Conservation (phyloP, 2,888 invertebrate genomes). For the Hypselothyrea guttata region DNA sequence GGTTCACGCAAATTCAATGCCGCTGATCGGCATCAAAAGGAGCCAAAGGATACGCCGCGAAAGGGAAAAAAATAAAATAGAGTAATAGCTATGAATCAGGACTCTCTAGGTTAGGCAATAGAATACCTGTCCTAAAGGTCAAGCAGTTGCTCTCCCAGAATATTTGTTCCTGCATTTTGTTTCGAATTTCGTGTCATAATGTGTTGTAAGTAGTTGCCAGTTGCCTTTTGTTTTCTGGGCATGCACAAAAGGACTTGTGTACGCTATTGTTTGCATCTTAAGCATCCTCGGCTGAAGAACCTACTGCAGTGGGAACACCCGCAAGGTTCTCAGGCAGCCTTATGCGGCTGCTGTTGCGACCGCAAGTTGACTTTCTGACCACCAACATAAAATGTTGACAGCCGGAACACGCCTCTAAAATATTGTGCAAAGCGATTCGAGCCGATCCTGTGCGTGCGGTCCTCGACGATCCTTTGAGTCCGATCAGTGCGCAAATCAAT, state of each 20-base stretch:
- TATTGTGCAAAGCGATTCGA: constrained; percentile 68
- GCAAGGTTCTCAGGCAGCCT: constrained; percentile 62
- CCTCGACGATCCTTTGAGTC: constrained; percentile 25
- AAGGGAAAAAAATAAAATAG: constrained; percentile 57
- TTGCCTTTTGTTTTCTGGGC: constrained; percentile 46
- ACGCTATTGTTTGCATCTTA: constrained; percentile 55
- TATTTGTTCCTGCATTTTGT: constrained; percentile 25
- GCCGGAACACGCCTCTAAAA: constrained; percentile 82
- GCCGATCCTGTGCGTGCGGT: constrained; percentile 60
- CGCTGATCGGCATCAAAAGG: constrained; percentile 60
- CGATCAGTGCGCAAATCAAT: constrained; percentile 62
- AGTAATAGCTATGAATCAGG: constrained; percentile 75
- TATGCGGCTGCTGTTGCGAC: constrained; percentile 54
- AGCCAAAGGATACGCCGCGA: constrained; percentile 52
- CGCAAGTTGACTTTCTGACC: constrained; percentile 75
- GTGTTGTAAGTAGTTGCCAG: constrained; percentile 71
- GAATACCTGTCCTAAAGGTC: constrained; percentile 53
- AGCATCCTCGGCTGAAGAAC: constrained; percentile 52
- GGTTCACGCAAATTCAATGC: constrained; percentile 81
- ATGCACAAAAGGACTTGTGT: constrained; percentile 57
- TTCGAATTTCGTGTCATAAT: constrained; percentile 68
- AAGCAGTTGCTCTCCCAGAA: constrained; percentile 14
- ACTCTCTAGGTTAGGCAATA: constrained; percentile 49
- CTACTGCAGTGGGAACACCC: constrained; percentile 59
- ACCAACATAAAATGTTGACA: constrained; percentile 83